Base-by-base conservation (phyloP, 2,888 invertebrate species). In the Pycnomerus fuliginosus region DNA sequence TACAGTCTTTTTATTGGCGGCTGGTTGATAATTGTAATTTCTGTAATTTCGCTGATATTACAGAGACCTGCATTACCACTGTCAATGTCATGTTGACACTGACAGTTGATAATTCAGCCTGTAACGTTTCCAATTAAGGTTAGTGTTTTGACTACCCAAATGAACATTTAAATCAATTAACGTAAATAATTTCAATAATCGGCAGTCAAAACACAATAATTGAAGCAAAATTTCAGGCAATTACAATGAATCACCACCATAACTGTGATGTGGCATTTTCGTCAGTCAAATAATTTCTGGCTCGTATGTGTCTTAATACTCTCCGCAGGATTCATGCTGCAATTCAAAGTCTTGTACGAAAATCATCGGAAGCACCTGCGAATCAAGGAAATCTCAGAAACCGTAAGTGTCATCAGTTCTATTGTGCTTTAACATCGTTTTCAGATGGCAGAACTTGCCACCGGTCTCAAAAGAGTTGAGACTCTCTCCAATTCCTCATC, bases 351-450 rank as follows among this genome's bases (percentile, higher is more conserved):
- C 10, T 47, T 64, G 12, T 64, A 62, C 25, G 52, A 58, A 38
- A 61, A 55, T 25, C 58, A 63, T 25, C 64, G 63, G 28, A 60
- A 57, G 43, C 53, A 57, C 35, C 31, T 63, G 32, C 43, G 62
- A 15, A 34, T 64, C 23, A 42, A 51, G 33, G 61, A 62, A 33
- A 60, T 62, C 34, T 55, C 53, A 20, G 43, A 50, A 24, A 53
- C 56, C 40, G 64, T 63, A 46, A 53, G 52, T 53, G n/a, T 16
- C 15, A 24, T 22, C 10, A n/a, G 14, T 24, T 24, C 16, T 12
- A 35, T 25, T 25, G 16, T 11, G 10, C 14, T n/a, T 12, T 31
- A 37, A 28, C 17, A 20, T 3, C 1, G 3, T 41, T 55, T 53
- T 16, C 22, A 62, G 62, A 53, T 62, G 27, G 50, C 50, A 43